Conservation (phyloP, 2,797 vertebrate species). For the Micropoecilia bifurca region DNA sequence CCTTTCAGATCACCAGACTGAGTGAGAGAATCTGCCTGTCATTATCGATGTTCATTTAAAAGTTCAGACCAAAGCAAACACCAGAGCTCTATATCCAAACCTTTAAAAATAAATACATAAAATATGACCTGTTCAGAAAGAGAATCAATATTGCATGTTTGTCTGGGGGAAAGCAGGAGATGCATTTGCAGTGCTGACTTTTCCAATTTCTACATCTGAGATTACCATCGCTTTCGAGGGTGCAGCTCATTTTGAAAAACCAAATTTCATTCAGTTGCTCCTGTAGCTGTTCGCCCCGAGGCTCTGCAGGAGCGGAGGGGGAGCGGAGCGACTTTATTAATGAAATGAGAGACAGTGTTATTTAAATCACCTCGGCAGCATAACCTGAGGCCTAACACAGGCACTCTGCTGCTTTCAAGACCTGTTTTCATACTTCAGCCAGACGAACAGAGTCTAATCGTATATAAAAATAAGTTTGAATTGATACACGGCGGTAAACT, state of each 20-base stretch:
- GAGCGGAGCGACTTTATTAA: slow-evolving; percentile 63
- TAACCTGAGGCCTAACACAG: slow-evolving; percentile 63
- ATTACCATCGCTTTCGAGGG: slow-evolving; percentile 77
- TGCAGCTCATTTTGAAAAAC: slow-evolving; percentile 77
- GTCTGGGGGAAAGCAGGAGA: slow-evolving; percentile 73
- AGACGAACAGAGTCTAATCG: slow-evolving; percentile 51
- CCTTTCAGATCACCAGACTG: slow-evolving; percentile 33
- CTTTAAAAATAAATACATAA: slow-evolving; percentile 75
- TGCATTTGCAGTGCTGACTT: slow-evolving; percentile 76
- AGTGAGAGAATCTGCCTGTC: slow-evolving; percentile 25
- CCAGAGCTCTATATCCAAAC: slow-evolving; percentile 58
- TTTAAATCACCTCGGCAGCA: slow-evolving; percentile 78
- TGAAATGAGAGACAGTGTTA: slow-evolving; percentile 80
- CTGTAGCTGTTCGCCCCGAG: slow-evolving; percentile 65
- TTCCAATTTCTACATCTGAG: slow-evolving; percentile 80
- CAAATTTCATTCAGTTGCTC: slow-evolving; percentile 75
- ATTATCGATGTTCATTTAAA: slow-evolving; percentile 59
- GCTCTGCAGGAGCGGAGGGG: slow-evolving; percentile 52
- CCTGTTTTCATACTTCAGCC: slow-evolving; percentile 60
- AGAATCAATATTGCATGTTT: slow-evolving; percentile 79
- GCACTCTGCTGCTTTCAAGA: slow-evolving; percentile 54
- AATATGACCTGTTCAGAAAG: slow-evolving; percentile 71
- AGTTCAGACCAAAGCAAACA: slow-evolving; percentile 27
- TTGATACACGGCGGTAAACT: slow-evolving; percentile 9
- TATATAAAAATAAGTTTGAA: slow-evolving; percentile 33